These are phyloP conservation scores for Rhorus exstirpatorius DNA, from an alignment of 2,888 invertebrate genomes.

Conservation along the genomic window DNA sequence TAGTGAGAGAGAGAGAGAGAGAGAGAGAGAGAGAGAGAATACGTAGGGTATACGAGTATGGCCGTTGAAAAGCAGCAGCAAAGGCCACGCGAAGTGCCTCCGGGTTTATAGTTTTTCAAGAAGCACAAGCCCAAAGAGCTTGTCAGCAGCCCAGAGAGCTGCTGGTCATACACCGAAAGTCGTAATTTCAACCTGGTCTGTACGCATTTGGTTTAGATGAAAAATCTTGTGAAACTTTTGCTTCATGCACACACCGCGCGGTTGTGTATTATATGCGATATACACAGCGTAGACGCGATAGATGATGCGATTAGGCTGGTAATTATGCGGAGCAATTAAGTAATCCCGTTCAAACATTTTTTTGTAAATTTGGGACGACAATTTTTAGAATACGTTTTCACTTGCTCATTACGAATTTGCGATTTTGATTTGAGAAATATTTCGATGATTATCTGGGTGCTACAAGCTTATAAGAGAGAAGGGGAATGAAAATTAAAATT, in stretches of 20 bases:
- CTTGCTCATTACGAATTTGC: neutral
- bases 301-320: too few species aligned
- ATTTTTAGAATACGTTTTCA: too few species aligned
- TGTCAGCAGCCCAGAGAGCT: conserved; percentile 22
- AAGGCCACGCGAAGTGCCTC: conserved; percentile 35
- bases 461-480: too few species aligned
- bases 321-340: neutral
- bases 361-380: neutral
- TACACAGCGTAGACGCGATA: neutral
- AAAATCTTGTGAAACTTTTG: conserved; percentile 1
- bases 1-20: conserved; percentile 3
- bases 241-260: neutral
- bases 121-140: conserved; percentile 35
- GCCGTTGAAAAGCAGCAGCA: conserved; percentile 41
- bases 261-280: neutral
- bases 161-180: conserved; percentile 34
- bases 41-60: conserved; percentile 32
- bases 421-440: too few species aligned
- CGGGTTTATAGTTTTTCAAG: conserved; percentile 35
- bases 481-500: too few species aligned
- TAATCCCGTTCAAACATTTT: neutral
- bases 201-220: neutral
- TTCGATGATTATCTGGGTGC: too few species aligned
- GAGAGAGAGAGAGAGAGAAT: neutral
- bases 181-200: conserved; percentile 13